Percentiles rank a stretch among this genome's conserved stretches.
These are phyloP conservation scores for Choreutis nemorana DNA, from an alignment of 2,888 invertebrate genomes.

Conservation along the genomic window DNA sequence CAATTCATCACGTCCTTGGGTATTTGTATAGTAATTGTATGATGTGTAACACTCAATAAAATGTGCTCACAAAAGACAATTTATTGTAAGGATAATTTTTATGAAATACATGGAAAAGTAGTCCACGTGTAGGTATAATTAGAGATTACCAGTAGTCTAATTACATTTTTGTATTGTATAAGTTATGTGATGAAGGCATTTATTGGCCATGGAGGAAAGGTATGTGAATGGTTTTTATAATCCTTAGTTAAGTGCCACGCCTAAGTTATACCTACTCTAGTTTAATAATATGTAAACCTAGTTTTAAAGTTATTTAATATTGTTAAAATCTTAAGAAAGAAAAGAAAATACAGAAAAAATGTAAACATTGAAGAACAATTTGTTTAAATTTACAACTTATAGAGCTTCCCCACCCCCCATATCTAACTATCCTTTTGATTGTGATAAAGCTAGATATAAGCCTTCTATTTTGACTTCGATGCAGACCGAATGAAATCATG, in stretches of 20 bases:
- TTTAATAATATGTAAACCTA: conserved; percentile 33
- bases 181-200: conserved; percentile 57
- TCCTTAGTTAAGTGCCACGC: conserved; percentile 58
- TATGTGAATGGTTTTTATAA: conserved; percentile 46
- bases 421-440: too few relatives aligned
- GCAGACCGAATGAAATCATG: too few relatives aligned
- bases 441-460: too few relatives aligned
- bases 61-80: conserved; percentile 62
- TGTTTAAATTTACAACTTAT: too few relatives aligned
- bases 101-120: conserved; percentile 19
- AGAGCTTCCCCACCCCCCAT: too few relatives aligned
- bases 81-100: conserved; percentile 20
- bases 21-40: conserved; percentile 7
- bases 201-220: conserved; percentile 46
- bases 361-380: too few relatives aligned
- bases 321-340: conserved; percentile 47
- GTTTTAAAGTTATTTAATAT: conserved; percentile 56
- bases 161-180: conserved; percentile 13
- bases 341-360: conserved; percentile 49
- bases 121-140: conserved; percentile 23
- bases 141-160: conserved; percentile 14
- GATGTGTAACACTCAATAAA: conserved; percentile 18
- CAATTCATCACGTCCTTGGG: conserved; percentile 36
- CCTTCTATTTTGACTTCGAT: too few relatives aligned
- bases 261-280: conserved; percentile 48